Conservation (phyloP, 2,113 vertebrate genomes). For the Ondatra zibethicus region DNA sequence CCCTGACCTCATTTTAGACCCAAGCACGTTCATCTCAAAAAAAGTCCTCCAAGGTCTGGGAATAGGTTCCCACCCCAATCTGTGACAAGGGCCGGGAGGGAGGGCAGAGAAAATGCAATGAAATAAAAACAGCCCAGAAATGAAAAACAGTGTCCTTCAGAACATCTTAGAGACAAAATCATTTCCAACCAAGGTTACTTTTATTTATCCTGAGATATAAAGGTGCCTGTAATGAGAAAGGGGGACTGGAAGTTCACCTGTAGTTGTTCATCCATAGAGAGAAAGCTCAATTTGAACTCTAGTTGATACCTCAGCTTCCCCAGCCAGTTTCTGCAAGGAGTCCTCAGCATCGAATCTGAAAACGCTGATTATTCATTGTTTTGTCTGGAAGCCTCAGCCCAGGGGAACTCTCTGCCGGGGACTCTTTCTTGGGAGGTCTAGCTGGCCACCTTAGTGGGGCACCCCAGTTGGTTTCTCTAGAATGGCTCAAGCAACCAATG, state of each 20-base stretch:
- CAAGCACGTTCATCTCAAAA: background rate
- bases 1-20: background rate
- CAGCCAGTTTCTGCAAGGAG: background rate
- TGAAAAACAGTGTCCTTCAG: background rate
- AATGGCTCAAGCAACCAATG: background rate
- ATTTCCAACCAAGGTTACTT: background rate
- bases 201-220: background rate
- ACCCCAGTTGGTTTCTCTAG: background rate
- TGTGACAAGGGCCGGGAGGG: background rate
- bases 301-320: background rate
- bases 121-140: background rate
- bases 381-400: background rate
- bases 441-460: background rate
- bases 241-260: background rate
- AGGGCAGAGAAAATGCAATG: too few relatives aligned
- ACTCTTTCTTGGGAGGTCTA: background rate
- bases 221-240: background rate
- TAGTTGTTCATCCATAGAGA: background rate
- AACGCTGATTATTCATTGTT: background rate
- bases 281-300: background rate
- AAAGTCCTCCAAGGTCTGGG: background rate
- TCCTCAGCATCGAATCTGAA: too few relatives aligned
- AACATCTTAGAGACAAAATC: background rate
- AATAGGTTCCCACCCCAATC: too few relatives aligned
- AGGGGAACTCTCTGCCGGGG: background rate